Evolutionary conservation across 2,113 vertebrate species (phyloP), one percentile per base, ranked within the genome.

Genomic region (Mystacornis crossleyi): DNA sequence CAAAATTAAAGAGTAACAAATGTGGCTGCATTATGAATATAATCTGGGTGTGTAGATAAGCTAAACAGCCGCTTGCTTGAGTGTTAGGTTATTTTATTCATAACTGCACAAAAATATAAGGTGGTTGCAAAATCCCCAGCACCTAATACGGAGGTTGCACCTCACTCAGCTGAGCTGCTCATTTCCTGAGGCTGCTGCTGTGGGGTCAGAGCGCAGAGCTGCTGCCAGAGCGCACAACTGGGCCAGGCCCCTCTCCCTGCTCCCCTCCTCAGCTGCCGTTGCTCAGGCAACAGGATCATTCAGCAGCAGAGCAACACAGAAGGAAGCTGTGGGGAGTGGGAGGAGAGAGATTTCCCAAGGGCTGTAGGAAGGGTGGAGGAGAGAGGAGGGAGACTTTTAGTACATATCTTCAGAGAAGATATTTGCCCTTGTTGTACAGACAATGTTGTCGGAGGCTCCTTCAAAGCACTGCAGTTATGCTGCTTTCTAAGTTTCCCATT

Each of bases 201-300:
- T 8, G 10, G 61, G 43, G 33, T 66, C 51, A 70, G 58, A 20
- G 15, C 0, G 1, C 20, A 12, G 89, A 5, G 61, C 75, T 55
- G 67, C 16, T 31, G 58, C 51, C 2, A 4, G 5, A 14, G 67
- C 40, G 2, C 48, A 1, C 25, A 12, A 1, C 33, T n/a, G 72
- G 74, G 67, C 60, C 80, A 10, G 55, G 87, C 34, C 67, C 18
- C 24, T 40, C 33, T 40, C 81, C 51, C 73, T 10, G 45, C 74
- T 82, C 62, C 70, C 38, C 48, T 77, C 45, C 82, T 66, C 67
- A 19, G 28, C 84, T 51, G 73, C 90, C 14, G 90, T 94, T 95
- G 92, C 95, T 96, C 61, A 26, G 92, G 94, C 81, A 87, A 96
- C 93, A 3, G 42, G 48, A 77, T 87, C 73, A 2, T 19, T 95